Conservation (phyloP, 37 sponge, comb jelly and placozoan genomes). For the Dysidea cf. avara region DNA sequence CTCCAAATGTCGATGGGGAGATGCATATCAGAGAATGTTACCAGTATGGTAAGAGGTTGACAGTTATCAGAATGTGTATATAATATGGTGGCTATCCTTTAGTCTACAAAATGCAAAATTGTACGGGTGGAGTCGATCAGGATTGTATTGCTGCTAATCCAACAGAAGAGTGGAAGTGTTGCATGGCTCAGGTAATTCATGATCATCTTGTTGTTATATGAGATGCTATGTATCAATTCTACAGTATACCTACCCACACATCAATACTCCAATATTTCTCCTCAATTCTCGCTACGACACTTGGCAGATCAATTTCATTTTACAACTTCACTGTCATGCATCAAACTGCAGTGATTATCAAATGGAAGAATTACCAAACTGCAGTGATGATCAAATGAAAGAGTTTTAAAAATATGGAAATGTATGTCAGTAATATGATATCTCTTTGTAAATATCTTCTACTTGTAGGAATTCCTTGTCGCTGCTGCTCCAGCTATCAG, state of each 20-base stretch:
- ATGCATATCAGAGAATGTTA: neutral
- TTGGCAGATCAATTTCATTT: constrained; percentile 55
- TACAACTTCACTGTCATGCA: constrained; percentile 51
- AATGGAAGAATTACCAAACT: constrained; percentile 46
- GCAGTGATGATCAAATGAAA: too few species aligned
- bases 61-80: too few species aligned
- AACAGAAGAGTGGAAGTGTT: constrained; percentile 69
- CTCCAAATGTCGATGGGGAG: constrained; percentile 5
- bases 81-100: too few species aligned
- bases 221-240: constrained; percentile 16
- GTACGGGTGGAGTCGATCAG: constrained; percentile 53
- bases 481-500: constrained; percentile 32
- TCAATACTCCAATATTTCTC: constrained; percentile 68
- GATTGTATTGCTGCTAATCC: constrained; percentile 43
- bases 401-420: too few species aligned
- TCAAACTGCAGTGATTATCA: constrained; percentile 55
- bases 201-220: too few species aligned
- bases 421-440: too few species aligned
- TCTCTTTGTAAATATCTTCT: neutral
- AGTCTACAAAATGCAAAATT: constrained; percentile 58
- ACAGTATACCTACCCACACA: constrained; percentile 77
- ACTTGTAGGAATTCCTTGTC: constrained; percentile 22
- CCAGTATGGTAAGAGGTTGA: constrained; percentile 19
- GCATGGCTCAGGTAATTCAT: constrained; percentile 63
- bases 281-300: constrained; percentile 77